Percentiles rank a stretch among this genome's conserved stretches.
Conservation (phyloP, 2,797 vertebrate species). For the Gymnoscopelus braueri region DNA sequence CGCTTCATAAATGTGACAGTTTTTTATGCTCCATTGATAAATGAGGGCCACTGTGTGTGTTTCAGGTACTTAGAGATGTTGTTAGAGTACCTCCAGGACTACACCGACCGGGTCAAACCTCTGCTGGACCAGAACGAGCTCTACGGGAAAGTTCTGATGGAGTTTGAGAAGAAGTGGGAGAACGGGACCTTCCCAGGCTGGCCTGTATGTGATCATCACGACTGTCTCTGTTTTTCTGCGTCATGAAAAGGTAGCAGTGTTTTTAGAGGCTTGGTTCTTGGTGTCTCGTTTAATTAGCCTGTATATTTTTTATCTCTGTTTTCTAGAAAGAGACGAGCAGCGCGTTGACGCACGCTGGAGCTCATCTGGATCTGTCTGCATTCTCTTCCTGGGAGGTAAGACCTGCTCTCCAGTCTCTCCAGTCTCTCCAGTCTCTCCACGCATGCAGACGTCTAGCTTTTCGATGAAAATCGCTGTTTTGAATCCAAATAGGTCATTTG, state of each 20-base stretch:
- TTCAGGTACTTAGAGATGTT: slow-evolving; percentile 96
- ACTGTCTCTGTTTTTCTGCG: too few species aligned
- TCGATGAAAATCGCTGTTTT: too few species aligned
- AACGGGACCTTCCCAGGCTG: slow-evolving; percentile 94
- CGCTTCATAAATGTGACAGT: too few species aligned
- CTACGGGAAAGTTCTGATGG: slow-evolving; percentile 92
- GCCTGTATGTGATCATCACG: slow-evolving; percentile 91
- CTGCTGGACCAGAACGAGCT: slow-evolving; percentile 97
- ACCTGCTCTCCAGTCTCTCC: too few species aligned
- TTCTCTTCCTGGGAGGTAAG: slow-evolving; percentile 99
- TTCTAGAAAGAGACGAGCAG: slow-evolving; percentile 97
- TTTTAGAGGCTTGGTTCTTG: background rate
- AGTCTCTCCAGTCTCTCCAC: too few species aligned
- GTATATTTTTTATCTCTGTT: background rate
- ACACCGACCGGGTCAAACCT: slow-evolving; percentile 95
- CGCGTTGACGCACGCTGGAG: slow-evolving; percentile 94
- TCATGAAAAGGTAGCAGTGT: accelerated
- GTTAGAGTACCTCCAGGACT: slow-evolving; percentile 96
- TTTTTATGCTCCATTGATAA: too few species aligned
- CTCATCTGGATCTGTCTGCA: slow-evolving; percentile 96
- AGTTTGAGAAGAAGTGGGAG: slow-evolving; percentile 99
- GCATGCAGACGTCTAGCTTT: too few species aligned
- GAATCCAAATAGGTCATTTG: too few species aligned
- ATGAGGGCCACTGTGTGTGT: background rate
- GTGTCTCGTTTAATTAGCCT: background rate